These are phyloP conservation scores for Phthorimaea operculella DNA, from an alignment of 1,140 invertebrate genomes.

Conservation along the genomic window DNA sequence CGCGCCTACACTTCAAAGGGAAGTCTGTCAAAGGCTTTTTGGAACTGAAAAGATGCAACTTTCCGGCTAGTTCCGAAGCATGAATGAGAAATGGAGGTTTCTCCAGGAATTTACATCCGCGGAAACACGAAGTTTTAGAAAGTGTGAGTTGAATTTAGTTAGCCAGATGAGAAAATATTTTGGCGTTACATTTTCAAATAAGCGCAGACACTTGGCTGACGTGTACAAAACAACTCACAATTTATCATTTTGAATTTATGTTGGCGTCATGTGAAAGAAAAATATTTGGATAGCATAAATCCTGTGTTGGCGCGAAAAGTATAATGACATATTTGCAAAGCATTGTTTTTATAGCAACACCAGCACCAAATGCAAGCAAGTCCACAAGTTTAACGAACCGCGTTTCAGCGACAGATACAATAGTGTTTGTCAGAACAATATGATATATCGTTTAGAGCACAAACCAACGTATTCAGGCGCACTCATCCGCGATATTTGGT, in stretches of 20 bases:
- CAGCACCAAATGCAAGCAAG: conserved; percentile 6
- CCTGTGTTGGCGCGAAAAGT: not conserved
- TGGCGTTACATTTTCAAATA: no score
- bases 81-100: not conserved
- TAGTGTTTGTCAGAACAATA: conserved; percentile 35
- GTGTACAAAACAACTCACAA: no score
- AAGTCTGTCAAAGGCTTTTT: conserved; percentile 16
- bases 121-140: no score
- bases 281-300: no score
- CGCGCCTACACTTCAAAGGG: conserved; percentile 4
- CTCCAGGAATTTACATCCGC: no score
- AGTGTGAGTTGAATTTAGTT: no score
- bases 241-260: no score
- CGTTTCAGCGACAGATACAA: conserved; percentile 30
- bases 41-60: not conserved
- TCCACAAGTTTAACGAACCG: conserved; percentile 26
- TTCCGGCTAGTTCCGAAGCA: not conserved
- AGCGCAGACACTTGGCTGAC: no score
- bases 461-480: conserved; percentile 5
- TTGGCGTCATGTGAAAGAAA: no score
- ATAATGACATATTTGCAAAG: not conserved
- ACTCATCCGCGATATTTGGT: conserved; percentile 23
- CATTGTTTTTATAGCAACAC: not conserved
- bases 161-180: no score
- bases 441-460: conserved; percentile 30